Base-by-base conservation (phyloP, 2,113 vertebrate species). In the Rostratula benghalensis region DNA sequence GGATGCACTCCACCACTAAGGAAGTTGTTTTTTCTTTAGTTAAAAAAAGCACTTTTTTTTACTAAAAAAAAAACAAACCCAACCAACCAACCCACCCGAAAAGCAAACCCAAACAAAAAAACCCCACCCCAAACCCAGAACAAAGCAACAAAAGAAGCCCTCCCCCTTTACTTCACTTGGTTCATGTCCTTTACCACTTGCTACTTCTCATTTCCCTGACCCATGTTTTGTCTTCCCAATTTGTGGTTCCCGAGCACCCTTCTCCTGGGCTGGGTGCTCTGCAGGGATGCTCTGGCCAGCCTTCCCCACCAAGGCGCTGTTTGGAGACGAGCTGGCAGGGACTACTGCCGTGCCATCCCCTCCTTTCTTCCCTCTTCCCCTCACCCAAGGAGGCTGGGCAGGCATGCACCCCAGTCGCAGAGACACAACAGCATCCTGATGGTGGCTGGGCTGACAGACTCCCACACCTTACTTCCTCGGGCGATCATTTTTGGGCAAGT, bases 231-330 rank as follows among this genome's bases (percentile, higher is more conserved):
- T 15, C 46, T 28, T 60, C 59, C 37, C 46, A 18, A 50, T 59
- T 23, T 25, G 11, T 59, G 25, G 14, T 15, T 51, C 23, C 39
- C 3, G 1, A 68, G 43, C 18, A 51, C 19, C 5, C 2, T 15
- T 35, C 64, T 59, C 5, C 11, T 0, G 0, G 14, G 23, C 28
- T 59, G 45, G 3, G 3, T 11, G 37, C 25, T 48, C 67, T 53
- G 48, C 48, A 43, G 18, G 23, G 41, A 24, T 0, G 1, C 14
- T 7, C 24, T n/a, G 27, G 33, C 39, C 37, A 24, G 35, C 13
- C 6, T 13, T 10, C 23, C 12, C 31, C 41, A 63, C 9, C 0
- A 0, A 45, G 27, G 33, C 0, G 3, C 39, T 61, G 46, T 24
- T n/a, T 31, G 31, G 24, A 65, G 30, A 60, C 10, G 8, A 1